These are phyloP conservation scores for Mesitornis unicolor DNA, from an alignment of 2,113 vertebrate genomes.

Conservation along the genomic window DNA sequence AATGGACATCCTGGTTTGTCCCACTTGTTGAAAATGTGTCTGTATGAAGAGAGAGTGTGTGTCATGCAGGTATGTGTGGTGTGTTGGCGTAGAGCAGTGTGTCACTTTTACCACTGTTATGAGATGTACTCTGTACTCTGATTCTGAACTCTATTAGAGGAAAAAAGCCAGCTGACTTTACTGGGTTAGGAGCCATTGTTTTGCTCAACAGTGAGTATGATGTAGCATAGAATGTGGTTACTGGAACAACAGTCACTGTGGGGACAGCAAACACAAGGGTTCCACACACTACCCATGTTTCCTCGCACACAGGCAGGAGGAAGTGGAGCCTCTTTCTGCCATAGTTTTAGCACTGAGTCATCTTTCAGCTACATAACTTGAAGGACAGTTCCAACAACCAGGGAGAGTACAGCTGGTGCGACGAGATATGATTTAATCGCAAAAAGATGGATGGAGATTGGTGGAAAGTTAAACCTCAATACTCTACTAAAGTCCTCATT, in stretches of 20 bases:
- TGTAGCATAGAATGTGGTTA: not conserved
- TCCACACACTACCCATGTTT: fast-evolving
- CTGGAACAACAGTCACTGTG: not conserved
- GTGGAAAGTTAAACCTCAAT: slow-evolving; percentile 73
- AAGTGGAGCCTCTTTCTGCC: not conserved
- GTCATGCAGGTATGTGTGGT: not conserved
- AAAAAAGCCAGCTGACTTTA: not conserved
- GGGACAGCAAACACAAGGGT: not conserved
- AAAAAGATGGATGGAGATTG: not conserved
- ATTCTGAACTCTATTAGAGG: not conserved
- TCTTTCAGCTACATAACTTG: not conserved
- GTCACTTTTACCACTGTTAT: not conserved
- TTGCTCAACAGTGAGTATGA: not conserved
- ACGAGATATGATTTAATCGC: not conserved
- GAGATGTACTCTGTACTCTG: not conserved
- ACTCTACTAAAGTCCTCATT: slow-evolving; percentile 71
- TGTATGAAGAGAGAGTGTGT: not conserved
- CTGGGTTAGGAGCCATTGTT: not conserved
- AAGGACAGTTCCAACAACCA: not conserved
- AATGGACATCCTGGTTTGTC: not conserved
- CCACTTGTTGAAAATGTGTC: not conserved
- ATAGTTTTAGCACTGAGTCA: not conserved
- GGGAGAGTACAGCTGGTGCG: not conserved
- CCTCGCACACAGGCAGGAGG: not conserved
- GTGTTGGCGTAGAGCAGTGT: not conserved